Base-by-base conservation (phyloP, 1,140 invertebrate genomes). In the Oscheius sp. region DNA sequence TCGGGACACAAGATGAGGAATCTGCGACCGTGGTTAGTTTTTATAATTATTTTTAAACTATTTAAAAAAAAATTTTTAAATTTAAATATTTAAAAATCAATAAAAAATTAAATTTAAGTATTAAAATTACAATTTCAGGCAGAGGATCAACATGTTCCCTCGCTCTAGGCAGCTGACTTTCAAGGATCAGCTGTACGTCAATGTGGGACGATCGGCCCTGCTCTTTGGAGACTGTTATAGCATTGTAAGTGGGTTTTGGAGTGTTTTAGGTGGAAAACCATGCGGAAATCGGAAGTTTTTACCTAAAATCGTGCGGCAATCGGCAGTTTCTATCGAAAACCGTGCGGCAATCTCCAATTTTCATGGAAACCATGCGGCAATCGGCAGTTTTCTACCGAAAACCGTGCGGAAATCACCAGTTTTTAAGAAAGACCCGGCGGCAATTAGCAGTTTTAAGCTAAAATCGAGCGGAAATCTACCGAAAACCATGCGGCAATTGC, bases 181-280 rank as follows among this genome's bases (percentile, higher is more conserved):
- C 62, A 87, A 87, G 77, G 87, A 87, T 69, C 80, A 85, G 64
- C 80, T 87, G 10, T 87, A 82, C 74, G 49, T 63, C 29, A 77
- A 77, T 42, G 67, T 77, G 20, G 76, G 36, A 13, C 35, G 76
- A 49, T 46, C 68, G 1, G 52, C 64, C 36, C 28, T 35, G 3
- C 49, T 76, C 26, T 77, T 77, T 45, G 63, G 63, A 29, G 46
- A 31, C 1, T 34, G 46, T 13, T 77, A 36, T 29, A 52, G 65
- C 45, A 72, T 77, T 36, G 76, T 76, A 49, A 68, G 71, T 65
- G 31, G 32, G 20, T 18, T 1, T 52, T 3, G 18, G 20, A 58
- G 7, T 28, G 26, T 36, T 66, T 59, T 42, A n/a, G n/a, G n/a
- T n/a, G n/a, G n/a, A n/a, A n/a, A n/a, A n/a, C n/a, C n/a, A n/a